A percentile compares a stretch with the other conserved stretches of the same genome.
These are phyloP conservation scores for Amphimedon queenslandica DNA, from an alignment of 37 sponge, comb jelly and placozoan species.

Conservation along the genomic window DNA sequence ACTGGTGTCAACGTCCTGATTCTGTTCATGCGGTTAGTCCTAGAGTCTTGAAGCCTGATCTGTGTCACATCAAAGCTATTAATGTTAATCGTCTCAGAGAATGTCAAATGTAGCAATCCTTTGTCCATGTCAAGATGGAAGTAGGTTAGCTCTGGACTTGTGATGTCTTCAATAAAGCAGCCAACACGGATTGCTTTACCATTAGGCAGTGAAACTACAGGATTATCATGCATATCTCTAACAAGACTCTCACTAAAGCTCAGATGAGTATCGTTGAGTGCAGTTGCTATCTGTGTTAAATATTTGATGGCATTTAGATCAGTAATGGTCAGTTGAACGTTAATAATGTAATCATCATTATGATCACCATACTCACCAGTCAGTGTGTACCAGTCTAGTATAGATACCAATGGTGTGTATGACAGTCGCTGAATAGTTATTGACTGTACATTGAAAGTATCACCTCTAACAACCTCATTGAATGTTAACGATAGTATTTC, in stretches of 20 bases:
- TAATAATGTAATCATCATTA: slow-evolving; percentile 39
- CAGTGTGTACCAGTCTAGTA: slow-evolving; percentile 26
- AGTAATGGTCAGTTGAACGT: slow-evolving; percentile 32
- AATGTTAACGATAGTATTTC: slow-evolving; percentile 71
- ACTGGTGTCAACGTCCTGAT: slow-evolving; percentile 42
- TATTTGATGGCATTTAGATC: slow-evolving; percentile 72
- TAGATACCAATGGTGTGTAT: slow-evolving; percentile 32
- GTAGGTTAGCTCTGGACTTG: slow-evolving; percentile 31
- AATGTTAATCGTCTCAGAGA: slow-evolving; percentile 77
- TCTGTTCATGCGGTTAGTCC: slow-evolving; percentile 27
- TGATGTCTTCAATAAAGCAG: slow-evolving; percentile 42
- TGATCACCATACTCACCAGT: slow-evolving; percentile 27
- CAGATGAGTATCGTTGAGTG: slow-evolving; percentile 48
- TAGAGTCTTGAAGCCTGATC: slow-evolving; percentile 47
- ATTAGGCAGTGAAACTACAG: slow-evolving; percentile 35
- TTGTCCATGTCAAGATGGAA: slow-evolving; percentile 67
- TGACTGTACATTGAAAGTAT: slow-evolving; percentile 22
- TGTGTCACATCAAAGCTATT: slow-evolving; percentile 54
- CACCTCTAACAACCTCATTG: slow-evolving; percentile 70
- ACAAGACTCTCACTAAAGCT: slow-evolving; percentile 31
- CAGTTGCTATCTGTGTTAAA: slow-evolving; percentile 40
- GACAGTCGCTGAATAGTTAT: slow-evolving; percentile 44
- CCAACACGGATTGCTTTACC: slow-evolving; percentile 52
- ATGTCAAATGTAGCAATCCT: slow-evolving; percentile 52
- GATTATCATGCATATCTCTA: slow-evolving; percentile 71